A percentile compares a stretch with the other conserved stretches of the same genome.
These are phyloP conservation scores for Bombus superbus DNA, from an alignment of 1,140 invertebrate species.

Conservation along the genomic window DNA sequence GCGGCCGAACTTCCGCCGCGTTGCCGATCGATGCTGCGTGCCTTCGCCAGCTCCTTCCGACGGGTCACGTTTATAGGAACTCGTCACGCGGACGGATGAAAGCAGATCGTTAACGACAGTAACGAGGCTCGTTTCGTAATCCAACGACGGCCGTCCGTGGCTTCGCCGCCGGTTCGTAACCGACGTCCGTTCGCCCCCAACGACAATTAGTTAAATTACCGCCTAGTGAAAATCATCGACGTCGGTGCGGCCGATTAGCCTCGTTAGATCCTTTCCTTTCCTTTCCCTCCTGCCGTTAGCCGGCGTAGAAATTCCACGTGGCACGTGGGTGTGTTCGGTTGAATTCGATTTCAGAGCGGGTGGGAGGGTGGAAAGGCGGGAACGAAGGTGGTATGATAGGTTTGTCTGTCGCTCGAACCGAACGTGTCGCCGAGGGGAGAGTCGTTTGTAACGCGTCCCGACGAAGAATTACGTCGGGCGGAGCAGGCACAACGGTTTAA, in stretches of 20 bases:
- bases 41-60: slow-evolving; percentile 51
- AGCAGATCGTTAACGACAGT: slow-evolving; percentile 61
- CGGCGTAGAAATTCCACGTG: not conserved
- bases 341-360: slow-evolving; percentile 8
- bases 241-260: slow-evolving; percentile 50
- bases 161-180: slow-evolving; percentile 43
- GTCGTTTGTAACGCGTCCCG: slow-evolving; percentile 26
- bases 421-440: slow-evolving; percentile 14
- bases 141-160: slow-evolving; percentile 32
- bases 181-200: slow-evolving; percentile 31
- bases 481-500: not conserved
- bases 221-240: slow-evolving; percentile 49
- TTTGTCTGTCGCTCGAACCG: slow-evolving; percentile 4
- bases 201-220: slow-evolving; percentile 57
- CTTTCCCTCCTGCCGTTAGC: not conserved
- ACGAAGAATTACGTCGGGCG: slow-evolving; percentile 27
- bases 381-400: not conserved
- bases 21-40: slow-evolving; percentile 41
- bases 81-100: slow-evolving; percentile 60
- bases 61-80: slow-evolving; percentile 59
- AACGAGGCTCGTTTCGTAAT: slow-evolving; percentile 61
- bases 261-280: slow-evolving; percentile 23
- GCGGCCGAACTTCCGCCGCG: slow-evolving; percentile 50
- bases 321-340: not conserved
- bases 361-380: not conserved